A percentile compares a stretch with the other conserved stretches of the same genome.
phyloP scores from a whole-genome alignment of 2,113 vertebrate species.

The Dendropsophus ebraccatus region DNA sequence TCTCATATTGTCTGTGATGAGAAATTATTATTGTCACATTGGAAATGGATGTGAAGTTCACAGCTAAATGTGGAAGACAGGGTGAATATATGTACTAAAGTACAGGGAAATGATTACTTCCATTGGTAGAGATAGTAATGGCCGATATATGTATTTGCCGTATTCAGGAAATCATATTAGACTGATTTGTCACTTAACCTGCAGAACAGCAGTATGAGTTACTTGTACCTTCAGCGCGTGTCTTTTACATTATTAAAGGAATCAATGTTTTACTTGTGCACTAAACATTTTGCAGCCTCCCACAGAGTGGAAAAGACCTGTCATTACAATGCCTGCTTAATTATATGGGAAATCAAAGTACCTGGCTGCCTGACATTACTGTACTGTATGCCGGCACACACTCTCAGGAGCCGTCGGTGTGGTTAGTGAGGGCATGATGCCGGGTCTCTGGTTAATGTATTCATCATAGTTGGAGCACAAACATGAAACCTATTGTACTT shows the following conservation, averaged over 20 bases:
- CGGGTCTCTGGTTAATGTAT: not conserved
- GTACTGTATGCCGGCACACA: not conserved
- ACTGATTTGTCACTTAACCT: not conserved
- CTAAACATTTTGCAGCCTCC: constrained; percentile 1
- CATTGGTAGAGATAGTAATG: not conserved
- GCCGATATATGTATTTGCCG: not conserved
- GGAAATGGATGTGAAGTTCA: too few species aligned
- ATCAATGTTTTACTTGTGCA: not conserved
- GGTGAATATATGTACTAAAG: too few species aligned
- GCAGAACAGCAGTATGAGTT: not conserved
- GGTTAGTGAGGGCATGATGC: not conserved
- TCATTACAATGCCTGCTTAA: not conserved
- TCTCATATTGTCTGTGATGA: too few species aligned
- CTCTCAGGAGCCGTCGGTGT: not conserved
- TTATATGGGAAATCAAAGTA: not conserved
- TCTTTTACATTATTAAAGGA: constrained; percentile 4
- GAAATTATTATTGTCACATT: too few species aligned
- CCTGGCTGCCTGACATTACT: not conserved
- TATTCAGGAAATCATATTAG: not conserved
- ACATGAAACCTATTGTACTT: too few species aligned
- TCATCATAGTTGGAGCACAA: too few species aligned
- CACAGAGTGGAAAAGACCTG: not conserved
- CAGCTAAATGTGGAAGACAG: too few species aligned
- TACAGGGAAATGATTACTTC: not conserved
- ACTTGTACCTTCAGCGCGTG: not conserved